Percentiles rank a stretch among this genome's conserved stretches.
Evolutionary conservation across 2,797 vertebrate species (phyloP).

Genomic region (Coccyzus lansbergi): DNA sequence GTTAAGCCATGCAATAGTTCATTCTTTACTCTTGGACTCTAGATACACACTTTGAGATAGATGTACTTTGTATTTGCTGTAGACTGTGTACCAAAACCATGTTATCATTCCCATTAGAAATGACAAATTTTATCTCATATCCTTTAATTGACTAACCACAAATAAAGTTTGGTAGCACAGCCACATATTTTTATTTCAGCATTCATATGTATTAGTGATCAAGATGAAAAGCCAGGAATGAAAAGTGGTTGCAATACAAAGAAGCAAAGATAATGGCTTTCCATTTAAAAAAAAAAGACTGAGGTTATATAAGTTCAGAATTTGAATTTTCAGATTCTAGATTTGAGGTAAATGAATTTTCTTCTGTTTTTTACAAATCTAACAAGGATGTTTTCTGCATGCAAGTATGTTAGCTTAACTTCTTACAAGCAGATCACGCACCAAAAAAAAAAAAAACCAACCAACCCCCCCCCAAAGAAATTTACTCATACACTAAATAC

Average conservation of each 20-base stretch:
- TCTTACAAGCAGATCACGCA: background rate
- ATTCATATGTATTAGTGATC: background rate
- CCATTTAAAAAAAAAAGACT: background rate
- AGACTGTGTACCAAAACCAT: background rate
- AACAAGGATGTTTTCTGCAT: background rate
- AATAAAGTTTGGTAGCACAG: background rate
- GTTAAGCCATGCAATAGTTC: background rate
- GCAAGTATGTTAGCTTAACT: background rate
- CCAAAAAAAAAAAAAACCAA: no score
- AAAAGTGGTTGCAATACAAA: background rate
- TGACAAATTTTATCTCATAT: background rate
- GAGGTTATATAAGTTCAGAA: background rate
- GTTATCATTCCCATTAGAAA: background rate
- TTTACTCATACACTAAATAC: background rate
- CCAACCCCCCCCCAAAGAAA: background rate
- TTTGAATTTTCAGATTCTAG: background rate
- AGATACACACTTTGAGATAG: background rate
- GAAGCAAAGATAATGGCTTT: background rate
- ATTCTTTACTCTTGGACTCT: background rate
- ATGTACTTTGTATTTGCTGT: background rate
- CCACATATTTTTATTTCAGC: background rate
- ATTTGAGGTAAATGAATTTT: background rate
- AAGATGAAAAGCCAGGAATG: background rate
- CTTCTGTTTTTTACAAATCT: background rate
- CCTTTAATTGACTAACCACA: background rate